Base-by-base conservation (phyloP, 2,888 invertebrate species). In the Lordiphosa andalusiaca region DNA sequence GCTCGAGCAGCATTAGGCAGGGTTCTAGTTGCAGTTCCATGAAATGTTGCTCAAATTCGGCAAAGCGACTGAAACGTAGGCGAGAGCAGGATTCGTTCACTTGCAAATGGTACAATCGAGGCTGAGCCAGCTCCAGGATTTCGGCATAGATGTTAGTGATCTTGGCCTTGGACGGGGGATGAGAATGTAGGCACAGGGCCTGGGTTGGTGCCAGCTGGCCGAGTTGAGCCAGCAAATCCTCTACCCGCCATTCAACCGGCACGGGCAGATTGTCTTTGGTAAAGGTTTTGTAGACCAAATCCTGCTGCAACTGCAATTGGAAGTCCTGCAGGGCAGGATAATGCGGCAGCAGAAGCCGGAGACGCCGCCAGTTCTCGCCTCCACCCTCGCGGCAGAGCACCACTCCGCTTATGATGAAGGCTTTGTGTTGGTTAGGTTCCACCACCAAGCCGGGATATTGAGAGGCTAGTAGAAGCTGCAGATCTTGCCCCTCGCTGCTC, bases 11-110 rank as follows among this genome's bases (percentile, higher is more conserved):
- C 2, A 67, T 62, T 1, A 88, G 42, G 3, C 67, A 54, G 2
- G 82, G 81, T 19, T 19, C 19, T 23, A 87, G 30, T 16, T 68
- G 68, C 10, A 88, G 51, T 51, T 88, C 80, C 6, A 89, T 30
- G 41, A 70, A 88, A 53, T 89, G 89, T 4, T 75, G 69, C 2
- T 82, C 78, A 35, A 73, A 71, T 5, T 82, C 76, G 2, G 53
- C 49, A 50, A 89, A 89, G 10, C 83, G 61, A 16, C 69, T 69
- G 42, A 89, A 87, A 2, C 80, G 84, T 3, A 89, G 65, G 0
- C 57, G 47, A 0, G 68, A 75, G 52, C 61, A 85, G 4, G 12
- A 38, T 0, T 69, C 66, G 44, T 89, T 73, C 0, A 84, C 51
- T 12, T 83, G 69, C 3, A 88, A 55, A 6, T 67, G 69, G 52